Evolutionary conservation across 2,113 vertebrate species (phyloP).

Genomic region (Oenanthe oenanthe): DNA sequence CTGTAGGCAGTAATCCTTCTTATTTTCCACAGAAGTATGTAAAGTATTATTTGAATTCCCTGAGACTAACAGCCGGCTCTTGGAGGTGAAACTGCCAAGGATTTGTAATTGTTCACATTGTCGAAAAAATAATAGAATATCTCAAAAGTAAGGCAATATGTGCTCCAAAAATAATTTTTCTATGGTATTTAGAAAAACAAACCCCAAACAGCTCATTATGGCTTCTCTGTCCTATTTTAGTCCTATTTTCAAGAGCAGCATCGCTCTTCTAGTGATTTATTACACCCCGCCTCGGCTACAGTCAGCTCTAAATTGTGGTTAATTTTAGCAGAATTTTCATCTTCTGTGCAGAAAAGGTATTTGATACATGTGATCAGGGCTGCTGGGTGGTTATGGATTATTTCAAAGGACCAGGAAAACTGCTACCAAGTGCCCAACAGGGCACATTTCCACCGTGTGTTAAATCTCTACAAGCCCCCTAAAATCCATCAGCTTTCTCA

Average conservation of each 20-base stretch:
- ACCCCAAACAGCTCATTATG: slow-evolving; percentile 43
- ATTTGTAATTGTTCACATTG: slow-evolving; percentile 48
- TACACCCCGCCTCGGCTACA: not conserved
- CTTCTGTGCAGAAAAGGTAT: slow-evolving; percentile 20
- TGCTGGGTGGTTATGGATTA: not conserved
- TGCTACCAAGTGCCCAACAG: not conserved
- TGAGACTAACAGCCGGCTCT: slow-evolving; percentile 49
- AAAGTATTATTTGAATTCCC: slow-evolving; percentile 76
- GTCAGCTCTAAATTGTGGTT: slow-evolving; percentile 39
- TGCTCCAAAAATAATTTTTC: slow-evolving; percentile 58
- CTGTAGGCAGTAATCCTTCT: slow-evolving; percentile 68
- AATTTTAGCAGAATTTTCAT: slow-evolving; percentile 58
- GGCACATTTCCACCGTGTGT: not conserved
- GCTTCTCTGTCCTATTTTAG: slow-evolving; percentile 52
- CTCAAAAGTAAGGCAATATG: slow-evolving; percentile 31
- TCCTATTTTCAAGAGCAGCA: slow-evolving; percentile 45
- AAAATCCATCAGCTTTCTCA: not conserved
- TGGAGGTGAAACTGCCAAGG: slow-evolving; percentile 50
- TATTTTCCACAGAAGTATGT: slow-evolving; percentile 60
- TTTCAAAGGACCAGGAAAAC: not conserved
- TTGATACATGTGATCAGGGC: not conserved
- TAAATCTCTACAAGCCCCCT: not conserved
- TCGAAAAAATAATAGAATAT: slow-evolving; percentile 49
- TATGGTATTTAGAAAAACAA: slow-evolving; percentile 62
- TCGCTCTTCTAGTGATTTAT: slow-evolving; percentile 50